Conservation (phyloP, 2,797 vertebrate genomes). For the Oreonectes daqikongensis region DNA sequence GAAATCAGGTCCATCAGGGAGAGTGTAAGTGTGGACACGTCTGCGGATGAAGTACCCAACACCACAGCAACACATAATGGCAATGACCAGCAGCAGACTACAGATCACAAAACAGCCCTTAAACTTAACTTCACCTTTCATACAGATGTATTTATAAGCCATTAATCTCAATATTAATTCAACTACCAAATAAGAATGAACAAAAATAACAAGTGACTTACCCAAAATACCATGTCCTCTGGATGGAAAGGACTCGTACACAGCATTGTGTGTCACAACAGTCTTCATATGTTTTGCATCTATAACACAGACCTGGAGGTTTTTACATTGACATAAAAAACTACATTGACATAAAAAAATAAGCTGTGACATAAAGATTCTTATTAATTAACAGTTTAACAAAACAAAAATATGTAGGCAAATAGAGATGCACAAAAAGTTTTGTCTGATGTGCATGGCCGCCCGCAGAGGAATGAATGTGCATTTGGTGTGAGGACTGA, state of each 20-base stretch:
- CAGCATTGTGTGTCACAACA: slow-evolving; percentile 50
- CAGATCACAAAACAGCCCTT: slow-evolving; percentile 28
- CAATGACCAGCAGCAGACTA: slow-evolving; percentile 85
- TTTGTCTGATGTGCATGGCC: background rate
- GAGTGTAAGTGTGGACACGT: slow-evolving; percentile 79
- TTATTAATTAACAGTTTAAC: too few species aligned
- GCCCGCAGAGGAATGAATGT: slow-evolving; percentile 10
- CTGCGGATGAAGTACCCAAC: slow-evolving; percentile 82
- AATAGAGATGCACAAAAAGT: background rate
- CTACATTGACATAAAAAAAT: background rate
- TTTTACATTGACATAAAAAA: background rate
- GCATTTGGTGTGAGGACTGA: slow-evolving; percentile 32
- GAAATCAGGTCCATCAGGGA: slow-evolving; percentile 79
- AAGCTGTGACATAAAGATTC: too few species aligned
- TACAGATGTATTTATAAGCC: background rate
- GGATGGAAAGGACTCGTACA: slow-evolving; percentile 40
- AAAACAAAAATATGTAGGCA: too few species aligned
- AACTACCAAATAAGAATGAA: background rate
- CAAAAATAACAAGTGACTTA: slow-evolving; percentile 1
- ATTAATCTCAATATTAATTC: background rate
- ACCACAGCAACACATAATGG: slow-evolving; percentile 81
- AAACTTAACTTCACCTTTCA: background rate
- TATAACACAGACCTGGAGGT: slow-evolving; percentile 11
- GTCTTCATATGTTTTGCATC: slow-evolving; percentile 46
- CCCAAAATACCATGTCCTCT: slow-evolving; percentile 52